A percentile compares a stretch with the other conserved stretches of the same genome.
Evolutionary conservation across 2,797 vertebrate genomes (phyloP).

Genomic region (Sebastes vulpes): DNA sequence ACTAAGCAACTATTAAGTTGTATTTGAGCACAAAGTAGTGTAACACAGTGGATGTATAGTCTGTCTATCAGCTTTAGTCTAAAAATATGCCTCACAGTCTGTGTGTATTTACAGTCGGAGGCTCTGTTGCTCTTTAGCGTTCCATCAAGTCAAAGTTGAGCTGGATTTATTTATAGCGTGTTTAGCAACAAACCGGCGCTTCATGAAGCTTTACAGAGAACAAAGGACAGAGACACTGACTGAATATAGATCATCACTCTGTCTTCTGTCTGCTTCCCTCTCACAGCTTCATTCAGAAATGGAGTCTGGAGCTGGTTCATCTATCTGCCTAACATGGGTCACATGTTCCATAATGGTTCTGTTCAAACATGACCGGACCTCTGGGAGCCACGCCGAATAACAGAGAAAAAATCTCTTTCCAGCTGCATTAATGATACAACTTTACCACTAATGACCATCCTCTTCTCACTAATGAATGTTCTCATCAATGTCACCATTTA

Average conservation of each 20-base stretch:
- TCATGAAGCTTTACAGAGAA: constrained; percentile 16
- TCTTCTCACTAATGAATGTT: no score
- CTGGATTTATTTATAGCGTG: constrained; percentile 53
- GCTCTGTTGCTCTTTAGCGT: constrained; percentile 40
- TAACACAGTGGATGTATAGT: not conserved
- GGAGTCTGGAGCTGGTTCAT: no score
- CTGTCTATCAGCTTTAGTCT: constrained; percentile 19
- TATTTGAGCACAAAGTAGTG: not conserved
- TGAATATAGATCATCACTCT: constrained; percentile 45
- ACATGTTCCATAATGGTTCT: no score
- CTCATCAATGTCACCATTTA: no score
- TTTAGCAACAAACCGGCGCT: constrained; percentile 20
- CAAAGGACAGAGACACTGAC: constrained; percentile 28
- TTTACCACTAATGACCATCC: no score
- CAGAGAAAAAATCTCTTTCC: no score
- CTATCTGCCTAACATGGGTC: no score
- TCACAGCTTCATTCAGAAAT: no score
- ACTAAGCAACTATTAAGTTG: not conserved
- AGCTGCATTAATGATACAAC: no score
- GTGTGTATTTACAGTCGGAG: constrained; percentile 23
- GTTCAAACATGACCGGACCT: no score
- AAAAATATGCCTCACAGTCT: constrained; percentile 34
- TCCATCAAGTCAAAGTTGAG: constrained; percentile 37
- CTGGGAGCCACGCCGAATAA: no score
- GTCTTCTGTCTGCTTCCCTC: not conserved